Base-by-base conservation (phyloP, 2,797 vertebrate species). In the Vespertilio murinus region DNA sequence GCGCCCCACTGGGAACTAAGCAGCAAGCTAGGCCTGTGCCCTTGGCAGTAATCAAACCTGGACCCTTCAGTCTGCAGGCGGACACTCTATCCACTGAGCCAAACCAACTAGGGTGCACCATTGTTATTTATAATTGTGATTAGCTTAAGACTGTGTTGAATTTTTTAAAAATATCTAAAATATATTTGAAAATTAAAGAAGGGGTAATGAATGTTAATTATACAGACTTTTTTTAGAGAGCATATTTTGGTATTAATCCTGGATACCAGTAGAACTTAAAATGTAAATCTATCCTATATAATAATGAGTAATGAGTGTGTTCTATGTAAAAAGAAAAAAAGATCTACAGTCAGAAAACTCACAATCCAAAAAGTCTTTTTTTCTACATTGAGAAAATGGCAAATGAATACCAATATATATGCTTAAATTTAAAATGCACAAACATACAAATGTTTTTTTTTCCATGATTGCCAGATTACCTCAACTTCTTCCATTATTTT, bases 111-210 rank as follows among this genome's bases (percentile, higher is more conserved):
- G 22, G 52, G 20, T 1, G 2, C 22, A 54, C 23, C 9, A 54
- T 22, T 54, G 22, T 81, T 71, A 80, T 49, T 88, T 81, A 79
- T 45, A n/a, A 28, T 73, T 67, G 16, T 20, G 0, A 73, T 82
- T 78, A 82, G 30, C 18, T 70, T 74, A 90, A 70, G 67, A 87
- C 18, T 18, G 4, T 69, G 1, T 16, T 78, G 12, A 56, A 71
- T 2, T 54, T 12, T 67, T 70, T 54, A 67, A 49, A 87, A 33
- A 10, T 77, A 73, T 79, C 8, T 6, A 95, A 96, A 83, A 61
- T 75, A 90, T 2, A 82, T 61, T 23, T 88, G 42, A 69, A 89
- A 91, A 14, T 73, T 73, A 79, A 94, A 74, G 30, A 79, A 33
- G 7, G 9, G 11, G 1, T 23, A 47, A 61, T 40, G 1, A 54